Percentiles rank a stretch among this genome's conserved stretches.
Conservation (phyloP, 2,113 vertebrate species). For the Shinisaurus crocodilurus region DNA sequence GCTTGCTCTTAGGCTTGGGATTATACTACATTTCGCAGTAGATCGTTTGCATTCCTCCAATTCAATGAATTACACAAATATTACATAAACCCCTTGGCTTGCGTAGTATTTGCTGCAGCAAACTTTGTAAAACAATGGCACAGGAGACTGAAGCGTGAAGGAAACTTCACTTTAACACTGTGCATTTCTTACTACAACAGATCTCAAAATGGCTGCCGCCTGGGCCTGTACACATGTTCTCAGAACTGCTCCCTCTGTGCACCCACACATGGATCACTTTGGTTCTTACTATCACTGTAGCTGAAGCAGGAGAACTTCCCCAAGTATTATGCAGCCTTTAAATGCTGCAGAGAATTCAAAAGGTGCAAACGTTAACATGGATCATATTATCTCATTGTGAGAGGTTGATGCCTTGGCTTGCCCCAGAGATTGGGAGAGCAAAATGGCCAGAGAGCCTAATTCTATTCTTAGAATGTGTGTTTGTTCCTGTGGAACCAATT, state of each 20-base stretch:
- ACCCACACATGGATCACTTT: not conserved
- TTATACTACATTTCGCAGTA: not conserved
- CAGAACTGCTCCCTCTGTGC: not conserved
- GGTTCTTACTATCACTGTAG: not conserved
- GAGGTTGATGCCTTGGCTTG: not conserved
- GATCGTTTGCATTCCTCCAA: not conserved
- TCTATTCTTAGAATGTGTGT: not conserved
- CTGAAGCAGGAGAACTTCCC: not conserved
- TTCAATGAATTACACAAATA: not conserved
- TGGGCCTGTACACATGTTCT: not conserved
- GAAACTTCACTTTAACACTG: not conserved
- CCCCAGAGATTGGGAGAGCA: not conserved
- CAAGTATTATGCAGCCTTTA: constrained; percentile 26
- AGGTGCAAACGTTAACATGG: constrained; percentile 12
- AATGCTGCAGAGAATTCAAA: constrained; percentile 31
- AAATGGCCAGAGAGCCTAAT: not conserved
- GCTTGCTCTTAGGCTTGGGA: constrained; percentile 62
- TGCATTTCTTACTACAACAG: not conserved
- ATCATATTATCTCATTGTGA: not conserved
- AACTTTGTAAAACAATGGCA: not conserved
- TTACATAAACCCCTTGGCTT: not conserved
- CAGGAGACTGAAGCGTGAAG: not conserved
- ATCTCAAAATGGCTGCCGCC: not conserved
- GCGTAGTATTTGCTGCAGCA: not conserved
- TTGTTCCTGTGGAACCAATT: not conserved